Base-by-base conservation (phyloP, 2,888 invertebrate genomes). In the Drosophila histrio region DNA sequence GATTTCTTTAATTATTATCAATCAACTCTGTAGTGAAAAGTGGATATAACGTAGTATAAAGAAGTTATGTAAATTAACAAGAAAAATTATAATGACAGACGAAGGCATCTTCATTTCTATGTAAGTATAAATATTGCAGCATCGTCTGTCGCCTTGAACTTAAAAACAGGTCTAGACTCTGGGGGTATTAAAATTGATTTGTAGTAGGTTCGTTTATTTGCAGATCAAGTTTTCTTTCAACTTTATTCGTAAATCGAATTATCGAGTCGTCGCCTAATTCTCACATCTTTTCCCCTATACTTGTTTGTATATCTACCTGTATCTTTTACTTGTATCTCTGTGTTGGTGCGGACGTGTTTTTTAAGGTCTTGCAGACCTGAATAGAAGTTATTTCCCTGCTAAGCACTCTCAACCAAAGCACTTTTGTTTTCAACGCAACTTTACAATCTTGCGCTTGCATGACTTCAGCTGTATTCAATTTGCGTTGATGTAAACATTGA, bases 341-440 rank as follows among this genome's bases (percentile, higher is more conserved):
- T 7, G 8, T 36, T 17, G 9, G 9, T 36, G 17, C 36, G 34
- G 3, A 50, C 50, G 50, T 50, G 50, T 26, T 28, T 26, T 28
- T 38, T 26, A n/a, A 50, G 50, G 17, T 26, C 24, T 17, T 26
- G 2, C 24, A 24, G 8, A 9, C 8, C 8, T 13, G 13, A 7
- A 39, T 38, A 26, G 26, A 52, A 52, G 19, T 52, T 52, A 52
- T 38, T 17, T 28, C 3, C 26, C n/a, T 11, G 36, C 19, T 50
- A 50, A 47, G 32, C 47, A 47, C 47, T 47, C 47, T 47, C 30
- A 13, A 47, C 32, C 21, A 32, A 24, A 50, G 28, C 28, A 43
- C 52, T 52, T 36, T 43, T 54, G 41, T 32, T 54, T 36, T 38
- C 38, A 52, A 28, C 3, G 9, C 50, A 34, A 50, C 49, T 22